Evolutionary conservation across 2,888 invertebrate genomes (phyloP), one percentile per base, ranked within the genome.

Genomic region (Caenorhabditis parvicauda): DNA sequence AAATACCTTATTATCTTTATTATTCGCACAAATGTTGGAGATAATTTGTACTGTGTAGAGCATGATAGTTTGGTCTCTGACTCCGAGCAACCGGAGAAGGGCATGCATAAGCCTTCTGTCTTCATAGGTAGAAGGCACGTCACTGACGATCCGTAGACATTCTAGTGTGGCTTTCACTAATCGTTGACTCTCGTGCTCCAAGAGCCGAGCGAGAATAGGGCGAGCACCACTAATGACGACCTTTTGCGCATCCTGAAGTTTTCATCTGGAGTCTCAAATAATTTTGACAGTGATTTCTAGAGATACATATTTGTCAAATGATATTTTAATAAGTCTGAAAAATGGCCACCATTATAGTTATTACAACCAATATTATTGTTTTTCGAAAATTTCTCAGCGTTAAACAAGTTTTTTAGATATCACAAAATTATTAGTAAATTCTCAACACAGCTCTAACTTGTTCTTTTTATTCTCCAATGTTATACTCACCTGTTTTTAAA

Each of bases 21-120:
- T 69, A 37, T 78, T 78, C 7, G 76, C 76, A 17, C 69, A 62
- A 43, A 79, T 55, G 50, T 78, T 78, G 27, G 66, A 62, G 32
- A 78, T 51, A 9, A 68, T 72, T 41, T 77, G 74, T 9, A 65
- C 66, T 9, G 63, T 52, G 43, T 67, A 67, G 7, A 70, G 53
- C 14, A 58, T 51, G 9, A 67, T 55, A 3, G 29, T 50, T 9
- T 64, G 51, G 32, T 67, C 66, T 27, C 59, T 27, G 3, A 57
- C 38, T 12, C 60, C 69, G 29, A 72, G 49, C n/a, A 70, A 53
- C 32, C 46, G 42, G 17, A 70, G 24, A 17, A 70, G 50, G 2
- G 59, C 42, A 14, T 59, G 48, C 24, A 72, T 42, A 9, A 72
- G 22, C 2, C 48, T 12, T 22, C 60, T 51, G 14, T 68, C 64